These are phyloP conservation scores for Philereme vetulata DNA, from an alignment of 2,888 invertebrate species.

Conservation along the genomic window DNA sequence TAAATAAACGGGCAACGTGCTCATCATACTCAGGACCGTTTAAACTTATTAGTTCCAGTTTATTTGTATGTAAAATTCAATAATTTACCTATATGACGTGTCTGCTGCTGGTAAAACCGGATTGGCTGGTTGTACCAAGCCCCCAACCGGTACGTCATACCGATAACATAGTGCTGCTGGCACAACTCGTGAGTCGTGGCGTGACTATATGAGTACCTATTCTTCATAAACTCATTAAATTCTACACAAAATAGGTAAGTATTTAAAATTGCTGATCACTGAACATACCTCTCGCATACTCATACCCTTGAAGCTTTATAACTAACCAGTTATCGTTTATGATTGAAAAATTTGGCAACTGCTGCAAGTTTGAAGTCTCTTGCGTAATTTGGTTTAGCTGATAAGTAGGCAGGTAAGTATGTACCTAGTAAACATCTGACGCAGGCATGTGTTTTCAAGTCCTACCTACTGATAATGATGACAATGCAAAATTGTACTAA, in stretches of 20 bases:
- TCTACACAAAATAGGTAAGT: no score
- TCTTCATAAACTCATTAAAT: no score
- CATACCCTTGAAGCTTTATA: not conserved
- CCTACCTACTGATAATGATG: no score
- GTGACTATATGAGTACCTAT: not conserved
- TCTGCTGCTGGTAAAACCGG: conserved; percentile 42
- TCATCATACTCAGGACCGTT: conserved; percentile 9
- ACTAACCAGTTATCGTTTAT: not conserved
- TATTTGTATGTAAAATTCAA: conserved; percentile 21
- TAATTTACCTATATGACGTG: conserved; percentile 43
- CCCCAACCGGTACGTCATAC: conserved; percentile 62
- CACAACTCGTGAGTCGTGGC: conserved; percentile 49
- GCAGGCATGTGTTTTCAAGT: not conserved
- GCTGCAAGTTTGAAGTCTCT: not conserved
- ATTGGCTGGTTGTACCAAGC: conserved; percentile 64
- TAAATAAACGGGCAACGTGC: conserved; percentile 19
- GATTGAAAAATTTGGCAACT: not conserved
- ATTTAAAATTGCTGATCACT: no score
- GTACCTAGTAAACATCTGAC: not conserved
- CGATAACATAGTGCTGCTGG: conserved; percentile 46
- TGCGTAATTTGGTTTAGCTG: not conserved
- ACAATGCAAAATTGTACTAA: no score
- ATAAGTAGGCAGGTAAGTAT: no score
- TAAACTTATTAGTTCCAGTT: conserved; percentile 25
- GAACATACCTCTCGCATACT: not conserved